Evolutionary conservation across 2,113 vertebrate species (phyloP).

Genomic region (Sebastes schlegelii): DNA sequence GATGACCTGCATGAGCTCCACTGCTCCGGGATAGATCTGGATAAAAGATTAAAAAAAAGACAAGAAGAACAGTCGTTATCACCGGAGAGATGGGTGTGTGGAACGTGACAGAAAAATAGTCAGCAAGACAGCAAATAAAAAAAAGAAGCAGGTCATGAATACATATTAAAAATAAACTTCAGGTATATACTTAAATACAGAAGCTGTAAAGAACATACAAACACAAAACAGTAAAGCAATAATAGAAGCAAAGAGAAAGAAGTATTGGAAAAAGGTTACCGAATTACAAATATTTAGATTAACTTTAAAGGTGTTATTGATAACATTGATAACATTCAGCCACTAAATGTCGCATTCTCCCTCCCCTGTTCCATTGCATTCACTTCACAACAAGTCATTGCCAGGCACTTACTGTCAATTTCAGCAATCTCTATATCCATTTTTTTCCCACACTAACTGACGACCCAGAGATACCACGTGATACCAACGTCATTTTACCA

Average conservation of each 20-base stretch:
- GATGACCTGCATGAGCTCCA: slow-evolving; percentile 99
- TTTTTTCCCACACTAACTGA: too few species aligned
- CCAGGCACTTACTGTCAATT: neutral
- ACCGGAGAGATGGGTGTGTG: neutral
- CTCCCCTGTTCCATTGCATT: too few species aligned
- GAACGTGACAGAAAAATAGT: neutral
- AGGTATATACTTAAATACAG: neutral
- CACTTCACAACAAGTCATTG: too few species aligned
- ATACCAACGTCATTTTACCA: too few species aligned
- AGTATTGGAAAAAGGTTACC: neutral
- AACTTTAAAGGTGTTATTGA: neutral
- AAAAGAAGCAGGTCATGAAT: neutral
- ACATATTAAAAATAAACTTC: too few species aligned
- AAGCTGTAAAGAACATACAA: neutral
- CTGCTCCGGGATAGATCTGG: slow-evolving; percentile 97
- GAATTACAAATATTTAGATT: neutral
- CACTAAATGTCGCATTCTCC: too few species aligned
- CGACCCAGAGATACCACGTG: too few species aligned
- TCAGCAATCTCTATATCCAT: neutral
- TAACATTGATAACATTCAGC: too few species aligned
- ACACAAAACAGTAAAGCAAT: neutral
- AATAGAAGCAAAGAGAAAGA: neutral
- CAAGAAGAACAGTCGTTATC: slow-evolving; percentile 1
- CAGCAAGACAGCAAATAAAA: neutral
- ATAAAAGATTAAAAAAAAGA: slow-evolving; percentile 20